A percentile compares a stretch with the other conserved stretches of the same genome.
These are phyloP conservation scores for Taphrorychus bicolor DNA, from an alignment of 2,888 invertebrate species.

Conservation along the genomic window DNA sequence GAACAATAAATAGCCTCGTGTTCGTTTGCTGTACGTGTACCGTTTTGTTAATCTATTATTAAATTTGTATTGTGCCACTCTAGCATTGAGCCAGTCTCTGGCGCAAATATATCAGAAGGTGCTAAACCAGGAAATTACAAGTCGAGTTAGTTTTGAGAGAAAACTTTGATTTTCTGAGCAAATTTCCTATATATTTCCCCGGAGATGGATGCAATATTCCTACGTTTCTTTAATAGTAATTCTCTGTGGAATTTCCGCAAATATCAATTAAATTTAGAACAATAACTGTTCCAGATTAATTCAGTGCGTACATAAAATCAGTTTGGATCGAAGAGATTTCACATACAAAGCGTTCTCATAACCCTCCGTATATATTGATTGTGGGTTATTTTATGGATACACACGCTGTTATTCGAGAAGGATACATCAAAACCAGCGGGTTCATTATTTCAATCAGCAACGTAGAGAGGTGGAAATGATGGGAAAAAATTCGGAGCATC, in stretches of 20 bases:
- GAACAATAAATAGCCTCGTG: neutral
- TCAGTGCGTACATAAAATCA: neutral
- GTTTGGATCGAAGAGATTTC: neutral
- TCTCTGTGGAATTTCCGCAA: neutral
- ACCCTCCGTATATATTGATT: neutral
- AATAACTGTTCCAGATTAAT: neutral
- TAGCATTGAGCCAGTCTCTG: neutral
- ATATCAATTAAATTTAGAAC: neutral
- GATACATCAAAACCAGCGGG: neutral
- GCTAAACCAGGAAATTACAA: neutral
- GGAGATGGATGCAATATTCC: no score
- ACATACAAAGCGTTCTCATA: neutral
- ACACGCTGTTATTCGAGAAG: neutral
- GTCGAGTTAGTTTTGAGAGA: neutral
- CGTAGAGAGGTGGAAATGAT: neutral
- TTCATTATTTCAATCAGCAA: neutral
- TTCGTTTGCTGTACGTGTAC: neutral
- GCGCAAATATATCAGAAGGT: neutral
- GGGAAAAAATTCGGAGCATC: neutral
- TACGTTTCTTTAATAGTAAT: no score
- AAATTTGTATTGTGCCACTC: neutral
- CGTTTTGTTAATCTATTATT: neutral
- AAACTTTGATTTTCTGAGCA: neutral
- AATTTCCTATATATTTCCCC: no score
- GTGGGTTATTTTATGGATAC: neutral